Base-by-base conservation (phyloP, 1,140 invertebrate species). In the Drosophila quadrilineata region DNA sequence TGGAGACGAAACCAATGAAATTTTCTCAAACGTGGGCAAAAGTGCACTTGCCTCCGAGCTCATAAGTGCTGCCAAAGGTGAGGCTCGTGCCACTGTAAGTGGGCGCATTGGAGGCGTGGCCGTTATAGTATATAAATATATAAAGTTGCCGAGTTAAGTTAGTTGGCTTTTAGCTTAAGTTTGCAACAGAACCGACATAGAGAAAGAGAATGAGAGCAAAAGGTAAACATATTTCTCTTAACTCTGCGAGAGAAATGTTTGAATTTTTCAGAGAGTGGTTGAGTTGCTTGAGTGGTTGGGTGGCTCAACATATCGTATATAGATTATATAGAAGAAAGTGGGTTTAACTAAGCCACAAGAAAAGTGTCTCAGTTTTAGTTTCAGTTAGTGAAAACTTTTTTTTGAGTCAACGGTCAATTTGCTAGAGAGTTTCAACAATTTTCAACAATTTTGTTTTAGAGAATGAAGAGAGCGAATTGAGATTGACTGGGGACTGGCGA, bases 331-430 rank as follows among this genome's bases (percentile, higher is more conserved):
- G 28, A 59, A 35, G 31, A 36, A 66, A 72, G 43, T 82, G 68
- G 67, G 38, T 56, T 45, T 67, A 75, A 63, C 62, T 66, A 52
- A 59, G 72, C 49, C 49, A 63, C 56, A 49, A n/a, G n/a, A n/a
- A 52, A n/a, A 33, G 52, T 26, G 59, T 29, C 19, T 36, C 21
- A 84, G 65, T 85, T 85, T 63, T 50, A 76, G 56, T 76, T 68
- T 48, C 12, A 1, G 22, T 2, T 16, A 24, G 50, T 73, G 56
- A 29, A 45, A 63, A n/a, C n/a, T n/a, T n/a, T n/a, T n/a, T n/a
- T n/a, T n/a, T n/a, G 67, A 85, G 79, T 79, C 79, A 85, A 68
- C 58, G 79, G 80, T 85, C 79, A 85, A 85, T 85, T 85, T 85
- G 79, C 59, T 85, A 58, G 79, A 79, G 75, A 85, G n/a, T 85